Conservation (phyloP, 2,888 invertebrate species). For the Acanthosoma haemorrhoidale region DNA sequence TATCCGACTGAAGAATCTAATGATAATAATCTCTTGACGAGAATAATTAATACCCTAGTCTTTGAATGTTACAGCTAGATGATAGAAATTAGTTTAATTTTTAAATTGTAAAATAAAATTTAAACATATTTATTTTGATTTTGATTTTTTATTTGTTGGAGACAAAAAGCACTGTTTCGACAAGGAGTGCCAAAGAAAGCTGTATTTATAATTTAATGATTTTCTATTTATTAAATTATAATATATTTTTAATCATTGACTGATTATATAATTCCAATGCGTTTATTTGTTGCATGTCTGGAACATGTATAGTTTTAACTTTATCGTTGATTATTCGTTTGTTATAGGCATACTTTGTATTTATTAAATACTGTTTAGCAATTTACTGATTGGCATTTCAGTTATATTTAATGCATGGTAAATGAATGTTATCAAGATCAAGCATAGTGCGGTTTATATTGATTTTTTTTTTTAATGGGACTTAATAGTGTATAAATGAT, state of each 20-base stretch:
- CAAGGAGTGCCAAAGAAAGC: conserved; percentile 15
- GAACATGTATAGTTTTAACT: background rate
- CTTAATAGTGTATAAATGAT: background rate
- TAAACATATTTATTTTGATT: background rate
- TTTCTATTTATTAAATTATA: background rate
- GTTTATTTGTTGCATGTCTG: background rate
- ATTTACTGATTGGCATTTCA: background rate
- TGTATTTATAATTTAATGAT: conserved; percentile 15
- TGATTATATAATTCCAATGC: conserved; percentile 13
- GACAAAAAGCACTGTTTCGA: background rate
- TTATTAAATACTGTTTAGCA: background rate
- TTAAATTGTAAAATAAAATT: background rate
- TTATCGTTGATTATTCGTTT: background rate
- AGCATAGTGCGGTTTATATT: too few species aligned
- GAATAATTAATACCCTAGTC: conserved; percentile 6
- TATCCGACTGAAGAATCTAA: background rate
- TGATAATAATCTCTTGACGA: conserved; percentile 11
- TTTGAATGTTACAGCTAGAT: conserved; percentile 10
- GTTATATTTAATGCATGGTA: background rate
- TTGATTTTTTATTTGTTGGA: background rate
- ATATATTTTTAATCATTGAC: conserved; percentile 9
- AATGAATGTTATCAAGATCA: background rate
- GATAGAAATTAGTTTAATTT: background rate
- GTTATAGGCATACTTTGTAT: background rate
- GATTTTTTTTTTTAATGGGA: too few species aligned